phyloP scores from a whole-genome alignment of 2,888 invertebrate species.

The Euplagia quadripunctaria region DNA sequence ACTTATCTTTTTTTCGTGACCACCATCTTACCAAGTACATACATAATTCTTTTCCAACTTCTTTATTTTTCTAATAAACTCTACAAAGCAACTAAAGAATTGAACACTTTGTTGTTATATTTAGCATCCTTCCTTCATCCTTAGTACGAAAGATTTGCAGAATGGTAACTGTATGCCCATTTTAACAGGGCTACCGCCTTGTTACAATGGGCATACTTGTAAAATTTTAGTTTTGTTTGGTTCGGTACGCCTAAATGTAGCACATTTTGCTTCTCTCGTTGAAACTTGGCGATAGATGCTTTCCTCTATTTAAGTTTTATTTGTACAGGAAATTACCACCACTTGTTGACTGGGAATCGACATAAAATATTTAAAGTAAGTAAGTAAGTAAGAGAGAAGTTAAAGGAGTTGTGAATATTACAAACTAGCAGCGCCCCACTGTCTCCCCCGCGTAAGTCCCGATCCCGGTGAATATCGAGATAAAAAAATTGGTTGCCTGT shows the following conservation, averaged over 20 bases:
- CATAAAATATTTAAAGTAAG: background rate
- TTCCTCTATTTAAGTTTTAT: background rate
- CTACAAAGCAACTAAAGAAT: background rate
- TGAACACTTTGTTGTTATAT: background rate
- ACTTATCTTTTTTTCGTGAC: background rate
- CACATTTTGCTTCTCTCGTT: background rate
- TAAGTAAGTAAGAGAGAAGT: background rate
- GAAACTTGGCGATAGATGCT: background rate
- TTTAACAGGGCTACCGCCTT: background rate
- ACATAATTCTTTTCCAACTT: background rate
- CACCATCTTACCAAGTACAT: background rate
- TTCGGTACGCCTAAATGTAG: background rate
- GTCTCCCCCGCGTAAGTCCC: too few species aligned
- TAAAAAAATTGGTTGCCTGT: too few species aligned
- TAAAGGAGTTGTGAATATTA: background rate
- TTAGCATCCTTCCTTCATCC: background rate
- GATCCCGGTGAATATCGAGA: too few species aligned
- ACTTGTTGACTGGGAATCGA: background rate
- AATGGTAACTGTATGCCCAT: background rate
- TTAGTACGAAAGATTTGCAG: background rate
- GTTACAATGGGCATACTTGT: background rate
- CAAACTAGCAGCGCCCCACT: too few species aligned
- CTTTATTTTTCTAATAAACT: background rate
- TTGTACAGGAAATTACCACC: background rate
- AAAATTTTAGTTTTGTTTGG: background rate